Evolutionary conservation across 1,140 invertebrate genomes (phyloP).

Genomic region (Tenebrio molitor): DNA sequence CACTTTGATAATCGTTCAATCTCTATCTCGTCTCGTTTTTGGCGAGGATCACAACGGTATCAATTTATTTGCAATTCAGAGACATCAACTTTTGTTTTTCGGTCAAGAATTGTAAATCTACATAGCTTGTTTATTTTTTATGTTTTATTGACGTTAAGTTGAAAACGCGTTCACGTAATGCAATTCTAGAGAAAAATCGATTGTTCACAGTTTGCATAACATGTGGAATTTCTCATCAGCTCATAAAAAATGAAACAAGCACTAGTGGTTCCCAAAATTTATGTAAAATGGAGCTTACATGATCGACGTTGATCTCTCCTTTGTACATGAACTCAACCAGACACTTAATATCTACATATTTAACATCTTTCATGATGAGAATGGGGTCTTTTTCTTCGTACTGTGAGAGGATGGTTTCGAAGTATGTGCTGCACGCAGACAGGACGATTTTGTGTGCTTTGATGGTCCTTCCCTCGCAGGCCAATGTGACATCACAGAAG

Average conservation of each 20-base stretch:
- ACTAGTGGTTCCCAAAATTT: not conserved
- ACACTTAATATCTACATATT: slow-evolving; percentile 86
- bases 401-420: slow-evolving; percentile 88
- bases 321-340: slow-evolving; percentile 96
- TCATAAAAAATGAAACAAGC: slow-evolving; percentile 9
- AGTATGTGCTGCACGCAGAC: slow-evolving; percentile 89
- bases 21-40: no score
- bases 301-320: slow-evolving; percentile 95
- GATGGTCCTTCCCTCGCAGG: slow-evolving; percentile 89
- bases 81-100: no score
- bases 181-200: not conserved
- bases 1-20: no score
- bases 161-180: no score
- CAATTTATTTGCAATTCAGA: no score
- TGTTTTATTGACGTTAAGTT: slow-evolving; percentile 1
- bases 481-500: slow-evolving; percentile 92
- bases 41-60: no score
- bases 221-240: slow-evolving; percentile 17
- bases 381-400: slow-evolving; percentile 91
- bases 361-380: slow-evolving; percentile 87
- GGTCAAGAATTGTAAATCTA: no score
- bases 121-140: not conserved
- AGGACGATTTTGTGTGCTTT: slow-evolving; percentile 88
- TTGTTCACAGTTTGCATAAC: slow-evolving; percentile 17
- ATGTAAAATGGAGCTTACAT: slow-evolving; percentile 76